Base-by-base conservation (phyloP, 2,113 vertebrate species). In the Thermophis baileyi region DNA sequence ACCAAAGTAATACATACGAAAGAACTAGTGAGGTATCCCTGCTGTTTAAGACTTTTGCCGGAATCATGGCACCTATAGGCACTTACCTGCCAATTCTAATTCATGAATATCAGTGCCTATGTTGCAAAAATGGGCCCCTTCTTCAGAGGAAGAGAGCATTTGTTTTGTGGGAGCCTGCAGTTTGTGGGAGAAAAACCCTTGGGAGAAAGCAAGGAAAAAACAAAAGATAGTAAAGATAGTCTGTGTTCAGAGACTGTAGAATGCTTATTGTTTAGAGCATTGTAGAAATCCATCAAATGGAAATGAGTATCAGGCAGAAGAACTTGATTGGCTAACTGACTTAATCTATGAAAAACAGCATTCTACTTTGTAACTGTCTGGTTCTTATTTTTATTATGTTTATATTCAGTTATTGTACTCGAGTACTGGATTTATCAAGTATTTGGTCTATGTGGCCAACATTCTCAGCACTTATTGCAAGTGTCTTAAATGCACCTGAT, bases 371-470 rank as follows among this genome's bases (percentile, higher is more conserved):
- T 40, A 89, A 35, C 53, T 44, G 27, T 18, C 25, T 89, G 89
- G 40, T 89, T 74, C 30, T 46, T 85, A 89, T 85, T 89, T 69
- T 54, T 89, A 85, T 47, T 49, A 81, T 57, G 18, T 85, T 85
- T 85, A 30, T 35, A n/a, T 49, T 81, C 53, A 90, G 20, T 90
- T 85, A 92, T 85, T 57, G 74, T 46, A 46, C 10, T 60, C 53
- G 25, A 90, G 44, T 40, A 27, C 88, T 90, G 54, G 69, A 93
- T 40, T 81, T 81, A 40, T 90, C 88, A 90, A 93, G 50, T 81
- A n/a, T 60, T 18, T 44, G n/a, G 10, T 55, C 27, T 25, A 10
- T 87, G 20, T 85, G 46, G 25, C 12, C 74, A 46, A 27, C 35
- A 22, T 51, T 51, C 49, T 55, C 88, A n/a, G 35, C 55, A 86